These are phyloP conservation scores for Trididemnum clinides DNA, from an alignment of 23 tunicate species.

Conservation along the genomic window DNA sequence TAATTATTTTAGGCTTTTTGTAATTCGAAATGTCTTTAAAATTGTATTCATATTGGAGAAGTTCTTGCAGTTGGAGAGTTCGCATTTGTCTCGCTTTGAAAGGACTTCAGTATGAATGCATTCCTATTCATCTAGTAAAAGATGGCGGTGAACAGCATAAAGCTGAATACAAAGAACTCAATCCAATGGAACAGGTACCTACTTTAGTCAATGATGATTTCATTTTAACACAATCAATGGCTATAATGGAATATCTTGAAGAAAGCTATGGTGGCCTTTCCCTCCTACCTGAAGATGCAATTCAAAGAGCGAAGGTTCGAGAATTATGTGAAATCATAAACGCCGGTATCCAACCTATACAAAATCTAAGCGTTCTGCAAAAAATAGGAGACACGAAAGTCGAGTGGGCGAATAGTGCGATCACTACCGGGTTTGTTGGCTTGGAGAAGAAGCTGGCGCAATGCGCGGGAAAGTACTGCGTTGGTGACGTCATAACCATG, in stretches of 20 bases:
- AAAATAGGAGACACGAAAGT: conserved; percentile 37
- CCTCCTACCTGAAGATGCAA: conserved; percentile 50
- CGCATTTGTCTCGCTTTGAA: conserved; percentile 64
- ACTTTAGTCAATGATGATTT: conserved; percentile 40
- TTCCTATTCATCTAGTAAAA: conserved; percentile 61
- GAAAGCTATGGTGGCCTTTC: conserved; percentile 36
- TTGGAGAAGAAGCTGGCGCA: conserved; percentile 44
- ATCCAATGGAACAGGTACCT: conserved; percentile 78
- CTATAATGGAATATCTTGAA: conserved; percentile 71
- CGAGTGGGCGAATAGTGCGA: conserved; percentile 58
- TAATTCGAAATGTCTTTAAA: conserved; percentile 34
- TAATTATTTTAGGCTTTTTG: not conserved
- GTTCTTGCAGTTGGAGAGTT: conserved; percentile 80
- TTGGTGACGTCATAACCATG: conserved; percentile 78
- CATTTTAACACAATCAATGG: conserved; percentile 67
- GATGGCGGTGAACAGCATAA: conserved; percentile 71
- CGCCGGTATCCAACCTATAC: conserved; percentile 77
- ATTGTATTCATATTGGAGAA: conserved; percentile 69
- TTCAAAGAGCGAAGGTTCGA: conserved; percentile 45
- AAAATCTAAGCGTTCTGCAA: conserved; percentile 51
- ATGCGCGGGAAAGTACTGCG: conserved; percentile 68
- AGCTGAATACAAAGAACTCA: conserved; percentile 48
- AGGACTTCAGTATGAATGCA: conserved; percentile 43
- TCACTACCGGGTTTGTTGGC: conserved; percentile 59
- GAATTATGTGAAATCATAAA: conserved; percentile 66